Base-by-base conservation (phyloP, 2,888 invertebrate species). In the Andrena minutula region DNA sequence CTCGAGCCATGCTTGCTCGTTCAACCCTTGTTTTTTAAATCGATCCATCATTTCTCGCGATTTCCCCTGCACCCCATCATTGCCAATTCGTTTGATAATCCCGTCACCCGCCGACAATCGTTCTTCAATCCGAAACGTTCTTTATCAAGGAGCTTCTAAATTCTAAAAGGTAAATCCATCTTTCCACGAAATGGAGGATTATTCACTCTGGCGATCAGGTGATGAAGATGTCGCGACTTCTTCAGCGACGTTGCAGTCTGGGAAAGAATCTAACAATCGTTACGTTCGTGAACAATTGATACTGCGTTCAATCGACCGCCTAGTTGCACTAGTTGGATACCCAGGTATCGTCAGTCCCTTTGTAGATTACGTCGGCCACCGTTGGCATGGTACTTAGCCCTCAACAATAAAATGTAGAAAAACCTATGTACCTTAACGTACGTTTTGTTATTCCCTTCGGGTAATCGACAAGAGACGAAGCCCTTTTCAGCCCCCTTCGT, bases 321-420 rank as follows among this genome's bases (percentile, higher is more conserved):
- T 77, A 41, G 41, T 41, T 12, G 41, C 41, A 4, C 41, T 41
- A 77, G 16, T 51, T 63, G 83, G 72, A 69, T 86, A 86, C 68
- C 53, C 64, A 60, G 66, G 56, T 73, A 68, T 64, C 30, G 60
- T 72, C 65, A 75, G 56, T 84, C 66, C 69, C 16, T 41, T 51
- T n/a, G 72, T 49, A 64, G 20, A 69, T 63, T 16, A 28, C 51
- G 51, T 20, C 51, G 20, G 20, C 20, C 51, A 20, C 20, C 20
- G 6, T 20, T 20, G 70, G 53, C 32, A 56, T 68, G 23, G 51
- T 35, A 51, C 51, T 78, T 71, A 70, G 78, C 61, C 82, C 82
- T 65, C 75, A 75, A 75, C 80, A 69, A 49, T 80, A 84, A 85
- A 86, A 86, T 84, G 79, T 86, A 86, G 82, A 86, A 75, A 85